A percentile compares a stretch with the other conserved stretches of the same genome.
Conservation (phyloP, 1,140 invertebrate species). For the Drosophila quadrilineata region DNA sequence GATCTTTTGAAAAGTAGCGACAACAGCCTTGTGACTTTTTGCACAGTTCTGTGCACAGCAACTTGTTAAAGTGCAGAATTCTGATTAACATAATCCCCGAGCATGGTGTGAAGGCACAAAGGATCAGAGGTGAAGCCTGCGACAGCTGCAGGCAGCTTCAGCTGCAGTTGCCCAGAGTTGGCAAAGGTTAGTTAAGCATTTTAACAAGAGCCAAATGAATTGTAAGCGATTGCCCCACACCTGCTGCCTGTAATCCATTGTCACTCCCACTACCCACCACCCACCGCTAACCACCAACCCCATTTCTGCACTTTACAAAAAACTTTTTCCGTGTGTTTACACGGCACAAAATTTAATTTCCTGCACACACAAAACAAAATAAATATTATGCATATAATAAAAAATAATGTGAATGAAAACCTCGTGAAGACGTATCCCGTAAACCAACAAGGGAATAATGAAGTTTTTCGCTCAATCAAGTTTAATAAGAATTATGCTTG, state of each 20-base stretch:
- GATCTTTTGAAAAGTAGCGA: slow-evolving; percentile 47
- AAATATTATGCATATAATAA: slow-evolving; percentile 1
- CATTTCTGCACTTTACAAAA: slow-evolving; percentile 6
- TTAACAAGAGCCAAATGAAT: slow-evolving; percentile 76
- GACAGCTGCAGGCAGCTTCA: slow-evolving; percentile 59
- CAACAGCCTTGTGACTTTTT: slow-evolving; percentile 67
- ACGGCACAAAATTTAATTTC: slow-evolving; percentile 73
- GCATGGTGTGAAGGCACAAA: slow-evolving; percentile 4
- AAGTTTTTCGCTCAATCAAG: slow-evolving; percentile 78
- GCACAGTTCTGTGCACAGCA: slow-evolving; percentile 30
- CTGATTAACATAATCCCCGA: slow-evolving; percentile 77
- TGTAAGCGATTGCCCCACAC: slow-evolving; percentile 62
- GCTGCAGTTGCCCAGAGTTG: slow-evolving; percentile 46
- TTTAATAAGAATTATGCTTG: slow-evolving; percentile 70
- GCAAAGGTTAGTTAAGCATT: slow-evolving; percentile 74
- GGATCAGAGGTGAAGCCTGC: slow-evolving; percentile 24
- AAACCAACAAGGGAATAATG: slow-evolving; percentile 48
- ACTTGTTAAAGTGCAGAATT: slow-evolving; percentile 75
- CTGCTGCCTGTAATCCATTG: neutral
- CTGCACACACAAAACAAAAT: slow-evolving; percentile 28
- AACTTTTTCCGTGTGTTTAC: slow-evolving; percentile 49
- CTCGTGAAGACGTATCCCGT: slow-evolving; percentile 34
- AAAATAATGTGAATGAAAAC: slow-evolving; percentile 9
- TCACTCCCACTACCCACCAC: neutral
- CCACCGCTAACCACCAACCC: neutral